Conservation (phyloP, 2,113 vertebrate genomes). For the Leucopsar rothschildi region DNA sequence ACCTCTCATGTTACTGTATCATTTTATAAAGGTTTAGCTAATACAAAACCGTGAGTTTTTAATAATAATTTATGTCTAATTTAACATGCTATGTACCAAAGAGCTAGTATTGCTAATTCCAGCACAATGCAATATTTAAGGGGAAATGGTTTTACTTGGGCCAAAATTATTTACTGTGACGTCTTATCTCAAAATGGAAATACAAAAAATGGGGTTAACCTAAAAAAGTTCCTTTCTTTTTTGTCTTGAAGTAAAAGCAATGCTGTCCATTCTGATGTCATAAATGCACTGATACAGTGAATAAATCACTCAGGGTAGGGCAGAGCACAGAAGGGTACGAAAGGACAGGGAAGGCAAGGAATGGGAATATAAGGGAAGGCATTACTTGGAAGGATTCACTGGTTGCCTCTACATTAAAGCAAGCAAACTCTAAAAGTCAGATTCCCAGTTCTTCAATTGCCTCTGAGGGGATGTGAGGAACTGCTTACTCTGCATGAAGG, state of each 20-base stretch:
- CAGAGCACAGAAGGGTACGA: neutral
- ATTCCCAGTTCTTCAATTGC: neutral
- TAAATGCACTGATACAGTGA: neutral
- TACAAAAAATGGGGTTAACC: neutral
- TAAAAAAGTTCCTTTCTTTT: neutral
- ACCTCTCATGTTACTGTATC: neutral
- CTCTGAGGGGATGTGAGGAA: neutral
- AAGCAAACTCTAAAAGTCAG: neutral
- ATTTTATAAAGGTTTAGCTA: neutral
- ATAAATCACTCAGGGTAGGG: neutral
- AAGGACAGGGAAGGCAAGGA: neutral
- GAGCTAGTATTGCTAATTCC: neutral
- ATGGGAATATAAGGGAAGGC: neutral
- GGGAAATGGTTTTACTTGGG: neutral
- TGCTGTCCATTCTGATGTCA: neutral
- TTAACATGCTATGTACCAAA: neutral
- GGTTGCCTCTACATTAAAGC: neutral
- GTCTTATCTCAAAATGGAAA: neutral
- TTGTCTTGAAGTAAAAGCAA: neutral
- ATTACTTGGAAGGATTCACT: neutral
- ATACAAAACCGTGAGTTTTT: neutral
- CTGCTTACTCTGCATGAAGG: neutral
- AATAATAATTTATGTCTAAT: neutral
- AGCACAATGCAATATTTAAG: neutral
- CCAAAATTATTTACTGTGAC: neutral